Percentiles rank a stretch among this genome's conserved stretches.
Evolutionary conservation across 2,797 vertebrate species (phyloP).

Genomic region (Pachyuromys duprasi): DNA sequence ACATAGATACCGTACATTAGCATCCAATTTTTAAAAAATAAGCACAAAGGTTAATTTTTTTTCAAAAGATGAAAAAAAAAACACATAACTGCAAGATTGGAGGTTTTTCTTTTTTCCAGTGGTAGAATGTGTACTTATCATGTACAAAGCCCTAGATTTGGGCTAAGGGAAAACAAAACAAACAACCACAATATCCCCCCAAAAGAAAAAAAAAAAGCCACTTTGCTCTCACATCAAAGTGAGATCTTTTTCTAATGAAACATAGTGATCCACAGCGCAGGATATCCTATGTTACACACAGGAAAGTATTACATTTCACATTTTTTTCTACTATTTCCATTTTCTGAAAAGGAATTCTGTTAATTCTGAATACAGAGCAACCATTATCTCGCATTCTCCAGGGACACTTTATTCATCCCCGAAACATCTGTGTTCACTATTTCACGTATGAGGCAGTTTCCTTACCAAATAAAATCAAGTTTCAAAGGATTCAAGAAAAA

Average conservation of each 20-base stretch:
- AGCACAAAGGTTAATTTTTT: slow-evolving; percentile 8
- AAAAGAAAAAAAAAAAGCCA: neutral
- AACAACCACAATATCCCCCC: neutral
- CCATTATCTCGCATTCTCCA: slow-evolving; percentile 6
- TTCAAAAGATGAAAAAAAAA: slow-evolving; percentile 51
- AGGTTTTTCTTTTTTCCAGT: neutral
- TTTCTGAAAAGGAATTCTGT: slow-evolving; percentile 24
- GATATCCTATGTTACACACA: neutral
- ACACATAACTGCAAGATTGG: neutral
- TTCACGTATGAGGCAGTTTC: neutral
- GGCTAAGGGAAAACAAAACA: neutral
- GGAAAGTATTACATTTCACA: slow-evolving; percentile 28
- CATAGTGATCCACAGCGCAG: neutral
- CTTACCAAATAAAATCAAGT: slow-evolving; percentile 53
- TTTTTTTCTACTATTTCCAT: neutral
- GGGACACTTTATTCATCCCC: slow-evolving; percentile 24
- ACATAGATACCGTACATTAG: neutral
- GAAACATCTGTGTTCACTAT: slow-evolving; percentile 47
- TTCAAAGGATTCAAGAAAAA: slow-evolving; percentile 28
- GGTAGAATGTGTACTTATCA: neutral
- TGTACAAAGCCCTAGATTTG: neutral
- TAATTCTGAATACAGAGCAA: slow-evolving; percentile 35
- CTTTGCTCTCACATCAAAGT: neutral
- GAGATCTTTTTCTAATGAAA: slow-evolving; percentile 50
- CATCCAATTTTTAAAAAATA: neutral